Evolutionary conservation across 2,113 vertebrate species (phyloP), one percentile per base, ranked within the genome.

Genomic region (Vulpes lagopus): DNA sequence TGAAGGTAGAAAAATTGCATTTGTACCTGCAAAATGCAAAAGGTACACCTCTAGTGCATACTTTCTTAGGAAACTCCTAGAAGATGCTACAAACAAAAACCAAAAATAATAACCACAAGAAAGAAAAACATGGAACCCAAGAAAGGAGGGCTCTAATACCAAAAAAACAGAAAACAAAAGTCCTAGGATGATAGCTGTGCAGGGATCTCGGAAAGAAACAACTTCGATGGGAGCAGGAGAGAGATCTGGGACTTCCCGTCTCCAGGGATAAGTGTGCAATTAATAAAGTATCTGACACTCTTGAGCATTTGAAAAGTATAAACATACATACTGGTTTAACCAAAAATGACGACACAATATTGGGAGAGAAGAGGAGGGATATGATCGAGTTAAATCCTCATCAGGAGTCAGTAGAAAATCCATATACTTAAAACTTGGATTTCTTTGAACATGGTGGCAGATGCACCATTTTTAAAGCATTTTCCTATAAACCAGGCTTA

Each of bases 41-140:
- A 90, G 59, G 53, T 74, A 3, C 38, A 67, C 60, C 25, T 86
- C 49, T 17, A 16, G 79, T 17, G 49, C 20, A 76, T 2, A 65
- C 17, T 93, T 93, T 78, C 60, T 23, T 93, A 67, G 92, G 49
- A 57, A 86, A 64, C 49, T 49, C 60, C 35, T 53, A 92, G n/a
- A 60, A 83, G 53, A 92, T 83, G 35, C 20, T 62, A 60, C 15
- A n/a, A 83, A 91, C 62, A 38, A 65, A 82, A 91, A 49, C 7
- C 57, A 82, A 49, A 25, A 43, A 74, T 30, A 88, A 43, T 38
- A 92, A 73, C 8, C 35, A 73, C 5, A 51, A 43, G 59, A 65
- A 53, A 57, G n/a, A 59, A 73, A 65, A 60, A 49, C 65, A n/a
- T 11, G 20, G 30, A 30, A 17, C 20, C 53, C 65, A 83, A 64